A percentile compares a stretch with the other conserved stretches of the same genome.
Evolutionary conservation across 2,888 invertebrate genomes (phyloP).

Genomic region (Tromatobia lineatoria): DNA sequence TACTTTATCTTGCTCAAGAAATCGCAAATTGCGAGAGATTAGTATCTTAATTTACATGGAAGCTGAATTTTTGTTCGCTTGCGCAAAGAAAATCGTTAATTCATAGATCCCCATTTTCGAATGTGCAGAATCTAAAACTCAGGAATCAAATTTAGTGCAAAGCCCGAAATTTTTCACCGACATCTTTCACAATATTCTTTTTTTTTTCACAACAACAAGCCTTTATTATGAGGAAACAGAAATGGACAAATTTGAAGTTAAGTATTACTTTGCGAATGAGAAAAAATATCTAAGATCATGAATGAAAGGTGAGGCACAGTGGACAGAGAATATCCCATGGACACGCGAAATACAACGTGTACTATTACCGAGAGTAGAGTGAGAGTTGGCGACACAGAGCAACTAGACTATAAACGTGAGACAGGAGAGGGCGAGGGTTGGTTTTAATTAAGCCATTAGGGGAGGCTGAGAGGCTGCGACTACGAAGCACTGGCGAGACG

Average conservation of each 20-base stretch:
- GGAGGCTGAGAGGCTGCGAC: constrained; percentile 81
- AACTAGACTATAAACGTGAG: constrained; percentile 59
- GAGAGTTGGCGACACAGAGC: constrained; percentile 44
- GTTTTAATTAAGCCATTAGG: constrained; percentile 85
- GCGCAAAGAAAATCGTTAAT: too few species aligned
- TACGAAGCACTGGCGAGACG: constrained; percentile 71
- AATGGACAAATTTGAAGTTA: too few species aligned
- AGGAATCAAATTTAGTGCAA: too few species aligned
- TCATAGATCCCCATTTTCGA: too few species aligned
- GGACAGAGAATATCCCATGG: background rate
- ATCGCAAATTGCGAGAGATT: too few species aligned
- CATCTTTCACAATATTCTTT: too few species aligned
- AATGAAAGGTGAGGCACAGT: background rate
- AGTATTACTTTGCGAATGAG: background rate
- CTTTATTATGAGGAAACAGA: background rate
- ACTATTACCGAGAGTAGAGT: constrained; percentile 31
- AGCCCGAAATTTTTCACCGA: too few species aligned
- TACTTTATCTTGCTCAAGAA: too few species aligned
- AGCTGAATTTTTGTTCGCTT: too few species aligned
- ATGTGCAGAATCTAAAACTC: too few species aligned
- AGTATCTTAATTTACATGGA: too few species aligned
- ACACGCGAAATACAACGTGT: background rate
- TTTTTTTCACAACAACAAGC: background rate
- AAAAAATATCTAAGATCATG: background rate
- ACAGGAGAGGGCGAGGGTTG: constrained; percentile 79